Percentiles rank a stretch among this genome's conserved stretches.
Conservation (phyloP, 2,888 invertebrate genomes). For the Drosophila paranaensis region DNA sequence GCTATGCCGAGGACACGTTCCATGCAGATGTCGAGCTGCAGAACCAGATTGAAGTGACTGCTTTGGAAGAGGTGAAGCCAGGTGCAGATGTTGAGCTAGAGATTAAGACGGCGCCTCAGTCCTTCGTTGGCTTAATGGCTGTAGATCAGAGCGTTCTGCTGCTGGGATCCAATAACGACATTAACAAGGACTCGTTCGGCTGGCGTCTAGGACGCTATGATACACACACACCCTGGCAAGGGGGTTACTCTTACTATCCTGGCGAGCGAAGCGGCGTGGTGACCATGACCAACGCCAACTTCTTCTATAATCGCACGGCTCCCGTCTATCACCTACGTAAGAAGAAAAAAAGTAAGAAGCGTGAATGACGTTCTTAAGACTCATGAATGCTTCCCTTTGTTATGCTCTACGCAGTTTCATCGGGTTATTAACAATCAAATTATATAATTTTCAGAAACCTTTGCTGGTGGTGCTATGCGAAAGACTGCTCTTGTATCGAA, state of each 20-base stretch:
- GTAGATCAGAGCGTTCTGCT: conserved; percentile 93
- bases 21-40: conserved; percentile 90
- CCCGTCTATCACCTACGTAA: conserved; percentile 50
- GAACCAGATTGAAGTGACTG: conserved; percentile 88
- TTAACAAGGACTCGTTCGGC: conserved; percentile 86
- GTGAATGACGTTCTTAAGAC: conserved; percentile 1
- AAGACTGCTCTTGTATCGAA: conserved; percentile 41
- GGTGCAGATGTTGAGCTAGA: conserved; percentile 91
- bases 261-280: conserved; percentile 80
- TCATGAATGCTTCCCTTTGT: conserved; percentile 5
- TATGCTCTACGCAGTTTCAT: not conserved
- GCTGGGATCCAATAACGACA: conserved; percentile 88
- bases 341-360: conserved; percentile 13
- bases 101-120: conserved; percentile 93
- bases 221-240: conserved; percentile 84
- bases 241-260: conserved; percentile 81
- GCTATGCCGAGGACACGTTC: conserved; percentile 93
- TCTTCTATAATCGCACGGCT: conserved; percentile 77
- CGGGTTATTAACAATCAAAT: not conserved
- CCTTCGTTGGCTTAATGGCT: conserved; percentile 94
- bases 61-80: conserved; percentile 90
- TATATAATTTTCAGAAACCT: conserved; percentile 33
- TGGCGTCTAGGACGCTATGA: conserved; percentile 88
- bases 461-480: conserved; percentile 36
- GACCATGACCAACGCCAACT: conserved; percentile 83